phyloP scores from a whole-genome alignment of 2,113 vertebrate species.

The Tyrannus savana region DNA sequence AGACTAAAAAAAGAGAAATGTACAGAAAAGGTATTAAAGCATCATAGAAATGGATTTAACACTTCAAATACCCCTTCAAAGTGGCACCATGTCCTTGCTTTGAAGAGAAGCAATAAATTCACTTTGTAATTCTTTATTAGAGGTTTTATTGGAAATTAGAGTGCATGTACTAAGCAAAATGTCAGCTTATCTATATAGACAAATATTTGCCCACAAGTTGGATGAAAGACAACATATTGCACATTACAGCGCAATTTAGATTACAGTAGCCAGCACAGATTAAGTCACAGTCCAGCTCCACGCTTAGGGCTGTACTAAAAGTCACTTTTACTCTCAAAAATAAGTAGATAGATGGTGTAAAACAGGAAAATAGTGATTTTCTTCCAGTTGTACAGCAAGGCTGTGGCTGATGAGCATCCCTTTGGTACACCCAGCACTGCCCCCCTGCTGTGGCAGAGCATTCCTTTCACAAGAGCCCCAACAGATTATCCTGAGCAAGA shows the following conservation, averaged over 20 bases:
- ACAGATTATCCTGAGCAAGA: neutral
- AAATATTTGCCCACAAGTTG: conserved; percentile 10
- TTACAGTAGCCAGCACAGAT: neutral
- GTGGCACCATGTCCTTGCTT: conserved; percentile 37
- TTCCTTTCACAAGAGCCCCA: neutral
- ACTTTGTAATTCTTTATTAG: conserved; percentile 28
- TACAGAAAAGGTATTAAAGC: conserved; percentile 36
- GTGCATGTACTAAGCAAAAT: conserved; percentile 13
- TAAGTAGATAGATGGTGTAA: neutral
- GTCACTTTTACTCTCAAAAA: neutral
- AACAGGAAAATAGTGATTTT: neutral
- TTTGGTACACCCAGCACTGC: neutral
- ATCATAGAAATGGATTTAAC: conserved; percentile 21
- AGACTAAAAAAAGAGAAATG: neutral
- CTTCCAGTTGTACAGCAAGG: neutral
- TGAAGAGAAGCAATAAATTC: conserved; percentile 44
- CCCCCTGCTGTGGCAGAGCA: neutral
- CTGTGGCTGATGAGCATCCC: neutral
- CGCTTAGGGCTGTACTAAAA: neutral
- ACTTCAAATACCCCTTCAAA: conserved; percentile 50
- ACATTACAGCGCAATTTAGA: neutral
- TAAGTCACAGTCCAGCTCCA: neutral
- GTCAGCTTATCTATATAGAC: conserved; percentile 7
- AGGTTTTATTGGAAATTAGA: conserved; percentile 27
- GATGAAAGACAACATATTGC: neutral